A percentile compares a stretch with the other conserved stretches of the same genome.
Conservation (phyloP, 2,888 invertebrate species). For the Chironomus riparius region DNA sequence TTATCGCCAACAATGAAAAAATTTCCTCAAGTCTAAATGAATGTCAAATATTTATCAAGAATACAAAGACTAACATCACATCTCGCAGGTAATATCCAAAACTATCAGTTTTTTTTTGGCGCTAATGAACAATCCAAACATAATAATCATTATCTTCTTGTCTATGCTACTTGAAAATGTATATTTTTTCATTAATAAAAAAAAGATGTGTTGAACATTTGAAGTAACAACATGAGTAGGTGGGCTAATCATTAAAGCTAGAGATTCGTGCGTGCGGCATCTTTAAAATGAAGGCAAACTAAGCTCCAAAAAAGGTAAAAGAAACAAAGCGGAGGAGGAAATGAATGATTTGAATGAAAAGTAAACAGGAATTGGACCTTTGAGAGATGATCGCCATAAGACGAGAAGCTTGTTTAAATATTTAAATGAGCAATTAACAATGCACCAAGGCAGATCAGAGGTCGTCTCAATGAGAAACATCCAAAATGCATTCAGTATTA, state of each 20-base stretch:
- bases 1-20: not conserved
- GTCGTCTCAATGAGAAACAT: not conserved
- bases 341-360: not conserved
- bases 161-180: too few species aligned
- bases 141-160: not conserved
- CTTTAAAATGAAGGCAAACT: slow-evolving; percentile 15
- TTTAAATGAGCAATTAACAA: not conserved
- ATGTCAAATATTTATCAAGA: not conserved
- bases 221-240: not conserved
- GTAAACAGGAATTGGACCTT: slow-evolving; percentile 17
- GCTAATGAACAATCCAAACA: slow-evolving; percentile 7
- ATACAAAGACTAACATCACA: not conserved
- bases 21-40: not conserved
- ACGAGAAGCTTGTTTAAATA: slow-evolving; percentile 21
- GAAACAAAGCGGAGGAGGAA: not conserved
- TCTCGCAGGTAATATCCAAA: too few species aligned
- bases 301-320: not conserved
- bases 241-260: not conserved
- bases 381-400: slow-evolving; percentile 5
- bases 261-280: slow-evolving; percentile 1
- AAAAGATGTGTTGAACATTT: not conserved
- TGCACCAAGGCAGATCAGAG: not conserved
- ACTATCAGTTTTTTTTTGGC: too few species aligned
- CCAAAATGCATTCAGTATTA: not conserved
- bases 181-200: too few species aligned